Percentiles rank a stretch among this genome's conserved stretches.
These are phyloP conservation scores for Amphiprion percula DNA, from an alignment of 2,113 vertebrate species.

Conservation along the genomic window DNA sequence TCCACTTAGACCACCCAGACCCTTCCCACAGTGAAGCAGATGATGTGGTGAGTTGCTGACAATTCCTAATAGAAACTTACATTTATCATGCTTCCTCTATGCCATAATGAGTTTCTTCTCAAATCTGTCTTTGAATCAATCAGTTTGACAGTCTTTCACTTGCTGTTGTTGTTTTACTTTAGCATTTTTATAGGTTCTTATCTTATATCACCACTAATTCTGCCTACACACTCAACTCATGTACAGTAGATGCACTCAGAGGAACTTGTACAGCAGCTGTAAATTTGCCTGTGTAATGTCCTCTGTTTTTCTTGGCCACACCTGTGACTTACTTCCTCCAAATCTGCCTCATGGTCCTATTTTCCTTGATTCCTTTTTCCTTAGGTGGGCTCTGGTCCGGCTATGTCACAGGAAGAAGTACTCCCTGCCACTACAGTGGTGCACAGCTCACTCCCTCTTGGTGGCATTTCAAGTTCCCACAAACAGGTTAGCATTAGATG, in stretches of 20 bases:
- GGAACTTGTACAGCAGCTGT: neutral
- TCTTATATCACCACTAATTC: neutral
- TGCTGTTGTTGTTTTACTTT: neutral
- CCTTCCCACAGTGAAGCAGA: slow-evolving; percentile 72
- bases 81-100: neutral
- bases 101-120: neutral
- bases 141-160: neutral
- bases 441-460: slow-evolving; percentile 76
- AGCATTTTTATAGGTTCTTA: too few relatives aligned
- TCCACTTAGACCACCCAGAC: slow-evolving; percentile 75
- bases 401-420: slow-evolving; percentile 77
- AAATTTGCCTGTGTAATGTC: neutral
- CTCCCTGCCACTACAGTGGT: slow-evolving; percentile 71
- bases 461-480: slow-evolving; percentile 74
- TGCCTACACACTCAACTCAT: neutral
- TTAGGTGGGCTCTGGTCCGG: slow-evolving; percentile 77
- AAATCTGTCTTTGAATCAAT: neutral
- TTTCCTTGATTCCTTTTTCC: slow-evolving; percentile 62
- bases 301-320: neutral
- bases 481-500: slow-evolving; percentile 82
- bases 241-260: neutral
- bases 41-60: slow-evolving; percentile 50
- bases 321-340: neutral
- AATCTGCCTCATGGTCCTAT: neutral
- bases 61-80: neutral